Evolutionary conservation across 2,113 vertebrate genomes (phyloP).

Genomic region (Saccopteryx bilineata): DNA sequence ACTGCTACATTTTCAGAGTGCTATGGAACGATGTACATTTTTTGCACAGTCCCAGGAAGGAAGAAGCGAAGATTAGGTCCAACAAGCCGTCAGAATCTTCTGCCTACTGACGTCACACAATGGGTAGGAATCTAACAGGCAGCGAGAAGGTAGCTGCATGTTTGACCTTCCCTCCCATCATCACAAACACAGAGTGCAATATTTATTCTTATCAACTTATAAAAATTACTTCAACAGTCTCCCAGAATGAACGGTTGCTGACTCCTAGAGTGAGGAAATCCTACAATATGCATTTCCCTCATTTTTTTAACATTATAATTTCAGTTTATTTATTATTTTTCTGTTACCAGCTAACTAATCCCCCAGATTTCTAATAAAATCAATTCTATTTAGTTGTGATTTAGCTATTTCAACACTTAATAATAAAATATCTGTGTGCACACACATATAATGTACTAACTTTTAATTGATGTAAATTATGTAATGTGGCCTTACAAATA

Average conservation of each 20-base stretch:
- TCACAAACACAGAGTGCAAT: background rate
- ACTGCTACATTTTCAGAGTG: background rate
- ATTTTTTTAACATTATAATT: background rate
- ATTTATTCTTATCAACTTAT: background rate
- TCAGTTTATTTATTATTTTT: background rate
- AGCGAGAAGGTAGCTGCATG: background rate
- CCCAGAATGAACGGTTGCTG: background rate
- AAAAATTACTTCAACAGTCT: background rate
- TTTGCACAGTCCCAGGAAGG: background rate
- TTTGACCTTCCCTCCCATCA: background rate
- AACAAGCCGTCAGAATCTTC: background rate
- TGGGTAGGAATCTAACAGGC: background rate
- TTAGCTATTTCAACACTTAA: background rate
- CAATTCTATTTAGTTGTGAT: background rate
- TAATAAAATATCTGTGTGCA: background rate
- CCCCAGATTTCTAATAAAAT: background rate
- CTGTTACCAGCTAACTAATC: background rate
- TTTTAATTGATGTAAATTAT: background rate
- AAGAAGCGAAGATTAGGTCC: background rate
- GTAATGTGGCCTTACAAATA: conserved; percentile 22
- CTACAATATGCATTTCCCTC: background rate
- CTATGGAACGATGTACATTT: background rate
- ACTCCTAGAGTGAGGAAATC: background rate
- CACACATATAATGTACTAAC: background rate
- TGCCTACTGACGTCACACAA: background rate